phyloP scores from a whole-genome alignment of 2,888 invertebrate genomes.

The Agapostemon virescens region DNA sequence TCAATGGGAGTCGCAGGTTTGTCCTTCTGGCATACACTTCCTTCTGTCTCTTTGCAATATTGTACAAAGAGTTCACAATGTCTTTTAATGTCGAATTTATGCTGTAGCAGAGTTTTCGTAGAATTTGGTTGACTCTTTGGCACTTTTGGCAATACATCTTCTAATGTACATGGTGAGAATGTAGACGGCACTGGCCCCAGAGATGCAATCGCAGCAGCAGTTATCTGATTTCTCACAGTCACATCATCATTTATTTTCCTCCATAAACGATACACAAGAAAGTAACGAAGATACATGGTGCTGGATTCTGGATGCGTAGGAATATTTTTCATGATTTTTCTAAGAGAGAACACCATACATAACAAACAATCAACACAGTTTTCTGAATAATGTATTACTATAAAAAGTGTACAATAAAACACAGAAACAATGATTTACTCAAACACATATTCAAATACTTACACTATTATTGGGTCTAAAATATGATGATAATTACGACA shows the following conservation, averaged over 20 bases:
- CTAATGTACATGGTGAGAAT: constrained; percentile 69
- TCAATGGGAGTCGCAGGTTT: constrained; percentile 36
- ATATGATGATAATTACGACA: constrained; percentile 73
- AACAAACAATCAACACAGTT: background rate
- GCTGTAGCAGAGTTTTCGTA: constrained; percentile 70
- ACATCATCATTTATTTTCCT: constrained; percentile 74
- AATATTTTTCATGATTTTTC: constrained; percentile 75
- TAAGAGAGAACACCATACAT: constrained; percentile 52
- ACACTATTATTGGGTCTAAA: constrained; percentile 77
- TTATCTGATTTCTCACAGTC: constrained; percentile 72
- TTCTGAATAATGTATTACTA: background rate
- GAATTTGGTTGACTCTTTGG: constrained; percentile 70
- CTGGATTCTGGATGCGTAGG: constrained; percentile 71
- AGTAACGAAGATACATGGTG: constrained; percentile 75
- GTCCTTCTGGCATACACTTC: constrained; percentile 34
- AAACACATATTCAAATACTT: constrained; percentile 66
- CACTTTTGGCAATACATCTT: constrained; percentile 75
- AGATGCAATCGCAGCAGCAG: constrained; percentile 69
- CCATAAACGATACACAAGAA: constrained; percentile 77
- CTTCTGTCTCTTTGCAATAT: constrained; percentile 64
- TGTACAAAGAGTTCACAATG: constrained; percentile 73
- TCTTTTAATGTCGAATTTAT: constrained; percentile 74
- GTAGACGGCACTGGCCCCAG: constrained; percentile 70
- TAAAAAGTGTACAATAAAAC: background rate
- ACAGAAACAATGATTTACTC: background rate